Evolutionary conservation across 2,888 invertebrate genomes (phyloP), one percentile per base, ranked within the genome.

Genomic region (Drosophila differens): DNA sequence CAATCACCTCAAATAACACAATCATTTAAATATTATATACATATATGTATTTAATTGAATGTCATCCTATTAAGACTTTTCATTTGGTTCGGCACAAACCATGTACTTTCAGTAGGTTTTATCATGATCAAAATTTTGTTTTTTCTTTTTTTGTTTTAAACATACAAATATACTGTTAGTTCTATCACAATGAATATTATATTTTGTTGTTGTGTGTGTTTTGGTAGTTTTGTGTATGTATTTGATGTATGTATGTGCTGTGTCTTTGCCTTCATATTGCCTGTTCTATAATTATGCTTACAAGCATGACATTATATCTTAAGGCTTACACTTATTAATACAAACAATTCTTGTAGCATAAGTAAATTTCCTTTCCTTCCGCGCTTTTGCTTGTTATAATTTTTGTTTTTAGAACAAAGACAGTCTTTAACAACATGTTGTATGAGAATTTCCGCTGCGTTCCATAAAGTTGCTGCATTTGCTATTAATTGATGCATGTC

Each of bases 81-180:
- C 16, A 25, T 60, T 75, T 58, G 64, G 55, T 63, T 76, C 55
- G 63, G 57, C 59, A 76, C 65, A 66, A 72, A 63, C 62, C 54
- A 61, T 68, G 35, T 52, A 69, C 28, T 79, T 65, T 62, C 59
- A 69, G 61, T 55, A 69, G 54, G 22, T 55, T 61, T 63, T 49
- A 58, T 51, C 44, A 58, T 57, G 60, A 68, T 39, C 51, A 62
- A 41, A 14, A 47, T 49, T 51, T 49, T 61, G 30, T 30, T 30
- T 30, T 30, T 30, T 30, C 6, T 25, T 52, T 62, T 72, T 49
- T 65, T 57, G 57, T 72, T 76, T 81, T 58, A n/a, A 79, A 81
- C 76, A 89, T 86, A 83, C 70, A 81, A 81, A 72, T 69, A 89
- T 85, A 87, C 87, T 89, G 87, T 86, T 86, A 75, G 57, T 87